Conservation (phyloP, 2,113 vertebrate species). For the Oryctolagus cuniculus region mOryCun1.1 NC_091453.1:25253001-25253500, state of each 20-base stretch:
- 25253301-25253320: conserved; percentile 62
- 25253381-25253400: conserved; percentile 74
- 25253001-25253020: conserved; percentile 37
- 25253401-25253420: conserved; percentile 61
- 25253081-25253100: not conserved
- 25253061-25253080: not conserved
- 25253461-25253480: conserved; percentile 47
- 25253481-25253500: not conserved
- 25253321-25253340: conserved; percentile 63
- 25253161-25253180: not conserved
- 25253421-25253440: conserved; percentile 67
- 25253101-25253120: conserved; percentile 20
- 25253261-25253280: not conserved
- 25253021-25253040: conserved; percentile 45
- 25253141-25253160: not conserved
- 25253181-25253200: not conserved
- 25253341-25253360: conserved; percentile 57
- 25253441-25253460: conserved; percentile 57
- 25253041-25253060: conserved; percentile 45
- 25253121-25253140: not conserved
- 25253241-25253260: not conserved
- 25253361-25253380: conserved; percentile 54
- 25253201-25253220: conserved; percentile 19
- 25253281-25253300: not conserved
- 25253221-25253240: not conserved